Evolutionary conservation across 2,888 invertebrate species (phyloP), one percentile per base, ranked within the genome.

Genomic region (Lasioglossum marginatum): DNA sequence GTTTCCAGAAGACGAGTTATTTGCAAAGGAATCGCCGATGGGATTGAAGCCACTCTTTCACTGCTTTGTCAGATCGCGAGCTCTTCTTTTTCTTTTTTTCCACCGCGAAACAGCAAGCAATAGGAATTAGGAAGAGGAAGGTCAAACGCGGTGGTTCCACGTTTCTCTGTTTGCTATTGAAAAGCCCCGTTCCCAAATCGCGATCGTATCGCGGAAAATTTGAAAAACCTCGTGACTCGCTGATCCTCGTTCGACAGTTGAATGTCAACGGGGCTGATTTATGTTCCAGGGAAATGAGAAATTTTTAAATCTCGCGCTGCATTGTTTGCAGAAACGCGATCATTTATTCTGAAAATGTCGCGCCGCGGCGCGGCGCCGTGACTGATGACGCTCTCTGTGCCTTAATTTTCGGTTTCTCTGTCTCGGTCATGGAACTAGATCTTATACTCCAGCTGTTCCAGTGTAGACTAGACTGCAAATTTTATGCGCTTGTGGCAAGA

Each of bases 1-100:
- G 78, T 60, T 77, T 78, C 60, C 70, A 19, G 31, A 1, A 16
- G n/a, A 19, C 71, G 57, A 72, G 63, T 82, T 66, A 63, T 77
- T 77, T 27, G 27, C 71, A 19, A 73, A 23, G 48, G 40, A 63
- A 81, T 23, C 27, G 40, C 37, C 23, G 57, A 23, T 1, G 68
- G n/a, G 14, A 45, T 34, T 23, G 52, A n/a, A 66, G n/a, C 23
- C 34, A 27, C 16, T 71, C 57, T 71, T 57, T 48, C 40, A 77
- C 27, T 6, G 34, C 19, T 77, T 77, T 57, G 52, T 78, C 40
- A 2, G 48, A 27, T 12, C 40, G 27, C 75, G 60, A 52, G 52
- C 23, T 10, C 23, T 8, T 10, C n/a, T 75, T 27, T 27, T 40
- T 60, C 10, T 16, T 19, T 19, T 19, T 34, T 0, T 5, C 2